These are phyloP conservation scores for Micropoecilia bifurca DNA, from an alignment of 2,797 vertebrate genomes.

Conservation along the genomic window DNA sequence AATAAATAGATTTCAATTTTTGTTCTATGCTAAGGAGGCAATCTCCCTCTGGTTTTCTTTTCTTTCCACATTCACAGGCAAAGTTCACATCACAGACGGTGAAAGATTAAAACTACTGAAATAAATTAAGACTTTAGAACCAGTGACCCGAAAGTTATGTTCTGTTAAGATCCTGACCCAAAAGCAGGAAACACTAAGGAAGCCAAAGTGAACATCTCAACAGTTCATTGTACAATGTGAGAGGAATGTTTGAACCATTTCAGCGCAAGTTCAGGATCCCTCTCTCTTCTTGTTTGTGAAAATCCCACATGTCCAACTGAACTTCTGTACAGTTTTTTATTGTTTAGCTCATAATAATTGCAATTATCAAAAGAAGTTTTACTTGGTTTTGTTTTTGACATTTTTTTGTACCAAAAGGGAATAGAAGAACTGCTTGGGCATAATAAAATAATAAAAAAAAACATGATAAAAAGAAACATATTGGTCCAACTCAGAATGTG, in stretches of 20 bases:
- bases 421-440: not conserved
- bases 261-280: not conserved
- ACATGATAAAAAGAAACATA: not conserved
- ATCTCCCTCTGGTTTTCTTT: not conserved
- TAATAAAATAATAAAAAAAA: not conserved
- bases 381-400: not conserved
- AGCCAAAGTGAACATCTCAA: not conserved
- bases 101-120: not conserved
- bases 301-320: conserved; percentile 2
- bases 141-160: not conserved
- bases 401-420: not conserved
- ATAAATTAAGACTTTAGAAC: not conserved
- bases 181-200: not conserved
- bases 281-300: not conserved
- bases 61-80: not conserved
- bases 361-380: too few relatives aligned
- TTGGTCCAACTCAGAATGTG: not conserved
- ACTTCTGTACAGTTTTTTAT: not conserved
- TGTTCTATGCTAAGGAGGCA: not conserved
- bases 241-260: not conserved
- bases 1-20: not conserved
- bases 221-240: not conserved
- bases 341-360: not conserved
- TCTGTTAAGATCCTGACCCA: not conserved
- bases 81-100: not conserved